Percentiles rank a stretch among this genome's conserved stretches.
phyloP scores from a whole-genome alignment of 1,140 invertebrate genomes.

The Aporrectodea caliginosa region DNA sequence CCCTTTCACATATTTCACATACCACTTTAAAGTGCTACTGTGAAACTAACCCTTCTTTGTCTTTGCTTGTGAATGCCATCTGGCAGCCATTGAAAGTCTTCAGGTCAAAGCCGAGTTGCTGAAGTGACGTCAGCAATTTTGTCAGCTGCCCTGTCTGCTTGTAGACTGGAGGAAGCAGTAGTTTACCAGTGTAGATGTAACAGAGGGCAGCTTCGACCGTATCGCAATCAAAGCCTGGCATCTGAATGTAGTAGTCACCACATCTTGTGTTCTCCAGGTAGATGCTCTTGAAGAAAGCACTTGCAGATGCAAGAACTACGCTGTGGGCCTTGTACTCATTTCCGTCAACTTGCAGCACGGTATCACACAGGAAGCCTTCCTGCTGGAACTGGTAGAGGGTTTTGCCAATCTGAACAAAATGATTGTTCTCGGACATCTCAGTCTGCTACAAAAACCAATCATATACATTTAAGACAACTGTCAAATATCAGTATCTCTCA shows the following conservation, averaged over 20 bases:
- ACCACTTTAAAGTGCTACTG: too few species aligned
- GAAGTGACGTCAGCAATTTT: not conserved
- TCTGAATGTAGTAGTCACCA: constrained; percentile 14
- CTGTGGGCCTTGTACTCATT: constrained; percentile 15
- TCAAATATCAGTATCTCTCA: too few species aligned
- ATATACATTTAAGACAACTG: too few species aligned
- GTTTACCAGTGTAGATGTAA: constrained; percentile 17
- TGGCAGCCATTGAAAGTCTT: not conserved
- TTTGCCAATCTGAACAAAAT: not conserved
- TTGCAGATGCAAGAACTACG: constrained; percentile 14
- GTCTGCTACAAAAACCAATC: not conserved
- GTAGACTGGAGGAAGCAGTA: constrained; percentile 3
- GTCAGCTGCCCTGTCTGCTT: not conserved
- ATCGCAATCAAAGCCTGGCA: constrained; percentile 16
- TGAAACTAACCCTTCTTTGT: not conserved
- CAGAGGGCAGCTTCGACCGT: not conserved
- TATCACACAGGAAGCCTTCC: constrained; percentile 17
- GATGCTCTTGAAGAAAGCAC: constrained; percentile 3
- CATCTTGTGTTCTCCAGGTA: not conserved
- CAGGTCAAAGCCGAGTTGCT: not conserved
- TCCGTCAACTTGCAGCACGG: constrained; percentile 1
- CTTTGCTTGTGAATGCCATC: not conserved
- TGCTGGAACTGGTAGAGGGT: not conserved
- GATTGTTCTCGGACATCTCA: not conserved
- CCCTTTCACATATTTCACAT: too few species aligned